Evolutionary conservation across 1,140 invertebrate genomes (phyloP).

Genomic region (Maconellicoccus hirsutus): DNA sequence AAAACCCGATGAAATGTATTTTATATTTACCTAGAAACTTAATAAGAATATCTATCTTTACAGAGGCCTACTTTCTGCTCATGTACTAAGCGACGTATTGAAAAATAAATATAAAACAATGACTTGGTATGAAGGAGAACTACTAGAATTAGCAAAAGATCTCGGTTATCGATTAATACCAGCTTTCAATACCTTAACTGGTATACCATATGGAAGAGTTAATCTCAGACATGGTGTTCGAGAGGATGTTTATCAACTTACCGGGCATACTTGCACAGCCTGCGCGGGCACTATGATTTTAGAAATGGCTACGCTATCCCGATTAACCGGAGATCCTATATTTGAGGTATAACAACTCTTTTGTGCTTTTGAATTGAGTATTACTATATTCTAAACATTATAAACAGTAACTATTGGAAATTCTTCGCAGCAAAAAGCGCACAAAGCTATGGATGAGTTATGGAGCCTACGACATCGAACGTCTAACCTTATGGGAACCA

Average conservation of each 20-base stretch:
- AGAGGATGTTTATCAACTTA: conserved; percentile 55
- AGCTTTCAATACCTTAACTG: conserved; percentile 96
- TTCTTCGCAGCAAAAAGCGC: conserved; percentile 62
- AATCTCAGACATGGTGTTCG: conserved; percentile 83
- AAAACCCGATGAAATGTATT: neutral
- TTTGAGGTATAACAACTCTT: conserved; percentile 57
- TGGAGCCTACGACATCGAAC: conserved; percentile 88
- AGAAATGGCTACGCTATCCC: conserved; percentile 90
- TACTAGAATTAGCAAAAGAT: conserved; percentile 82
- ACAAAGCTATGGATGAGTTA: conserved; percentile 90
- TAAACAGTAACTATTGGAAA: too few species aligned
- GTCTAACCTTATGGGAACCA: conserved; percentile 86
- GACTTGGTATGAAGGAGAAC: conserved; percentile 83
- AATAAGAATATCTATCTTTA: too few species aligned
- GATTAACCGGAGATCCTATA: conserved; percentile 80
- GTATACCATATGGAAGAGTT: conserved; percentile 88
- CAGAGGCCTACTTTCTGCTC: conserved; percentile 83
- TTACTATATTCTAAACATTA: conserved; percentile 1
- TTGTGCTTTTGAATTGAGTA: conserved; percentile 1
- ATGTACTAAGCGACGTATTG: conserved; percentile 74
- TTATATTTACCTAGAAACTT: too few species aligned
- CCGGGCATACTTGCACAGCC: conserved; percentile 87
- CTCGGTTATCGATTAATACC: conserved; percentile 82
- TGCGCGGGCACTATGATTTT: conserved; percentile 98
- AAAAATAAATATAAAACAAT: conserved; percentile 62